These are phyloP conservation scores for Gambusia affinis DNA, from an alignment of 2,113 vertebrate genomes.

Conservation along the genomic window DNA sequence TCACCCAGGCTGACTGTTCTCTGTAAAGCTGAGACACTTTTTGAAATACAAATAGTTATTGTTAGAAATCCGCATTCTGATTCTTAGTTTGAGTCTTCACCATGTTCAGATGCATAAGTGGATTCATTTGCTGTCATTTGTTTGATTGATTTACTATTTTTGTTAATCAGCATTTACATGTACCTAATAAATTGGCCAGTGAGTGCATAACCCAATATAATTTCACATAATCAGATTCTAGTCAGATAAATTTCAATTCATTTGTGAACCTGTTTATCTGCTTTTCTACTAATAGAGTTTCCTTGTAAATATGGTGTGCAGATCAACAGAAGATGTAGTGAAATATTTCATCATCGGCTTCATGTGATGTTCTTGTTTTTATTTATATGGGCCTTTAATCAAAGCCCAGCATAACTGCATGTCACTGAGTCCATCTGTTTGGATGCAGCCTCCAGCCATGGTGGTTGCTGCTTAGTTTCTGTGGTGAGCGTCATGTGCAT, in stretches of 20 bases:
- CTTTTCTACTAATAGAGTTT: neutral
- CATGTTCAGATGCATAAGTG: neutral
- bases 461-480: neutral
- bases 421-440: neutral
- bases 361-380: neutral
- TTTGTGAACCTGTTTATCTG: neutral
- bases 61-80: neutral
- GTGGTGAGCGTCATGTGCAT: conserved; percentile 25
- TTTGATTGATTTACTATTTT: neutral
- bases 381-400: neutral
- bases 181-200: neutral
- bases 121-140: neutral
- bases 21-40: neutral
- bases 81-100: neutral
- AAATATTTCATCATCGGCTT: neutral
- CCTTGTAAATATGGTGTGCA: neutral
- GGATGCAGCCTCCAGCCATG: neutral
- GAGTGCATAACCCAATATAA: neutral
- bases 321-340: neutral
- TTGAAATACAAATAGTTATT: neutral
- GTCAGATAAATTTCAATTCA: neutral
- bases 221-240: neutral
- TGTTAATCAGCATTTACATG: neutral
- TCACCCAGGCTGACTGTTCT: neutral
- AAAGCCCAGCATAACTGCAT: neutral